Percentiles rank a stretch among this genome's conserved stretches.
These are phyloP conservation scores for Cheirogaleus major DNA, from an alignment of 2,797 vertebrate genomes.

Conservation along the genomic window DNA sequence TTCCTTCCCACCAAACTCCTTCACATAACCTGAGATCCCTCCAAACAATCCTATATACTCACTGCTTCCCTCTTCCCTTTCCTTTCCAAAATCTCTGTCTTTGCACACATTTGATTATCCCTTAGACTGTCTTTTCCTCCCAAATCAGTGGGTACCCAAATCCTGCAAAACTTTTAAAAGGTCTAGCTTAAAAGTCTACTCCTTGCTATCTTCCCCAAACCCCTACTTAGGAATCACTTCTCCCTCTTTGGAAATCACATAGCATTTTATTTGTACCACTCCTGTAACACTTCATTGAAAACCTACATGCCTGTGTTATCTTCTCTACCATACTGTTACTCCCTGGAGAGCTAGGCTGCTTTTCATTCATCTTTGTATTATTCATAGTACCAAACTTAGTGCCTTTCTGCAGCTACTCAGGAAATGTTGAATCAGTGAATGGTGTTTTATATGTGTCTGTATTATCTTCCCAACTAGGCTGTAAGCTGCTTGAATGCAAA, in stretches of 20 bases:
- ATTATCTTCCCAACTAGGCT: background rate
- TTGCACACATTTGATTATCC: background rate
- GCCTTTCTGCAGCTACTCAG: background rate
- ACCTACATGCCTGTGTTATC: background rate
- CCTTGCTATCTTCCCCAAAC: background rate
- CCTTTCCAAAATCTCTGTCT: background rate
- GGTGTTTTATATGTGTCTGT: background rate
- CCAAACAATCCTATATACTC: background rate
- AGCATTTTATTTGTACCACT: background rate
- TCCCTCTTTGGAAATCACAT: background rate
- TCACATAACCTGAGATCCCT: background rate
- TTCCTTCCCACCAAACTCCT: background rate
- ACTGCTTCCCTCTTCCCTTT: background rate
- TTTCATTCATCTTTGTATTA: slow-evolving; percentile 37
- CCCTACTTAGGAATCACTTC: background rate
- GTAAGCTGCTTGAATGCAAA: background rate
- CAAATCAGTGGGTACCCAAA: background rate
- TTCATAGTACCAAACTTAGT: background rate
- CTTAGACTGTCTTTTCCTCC: background rate
- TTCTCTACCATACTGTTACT: background rate
- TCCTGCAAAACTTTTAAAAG: background rate
- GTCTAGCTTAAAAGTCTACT: background rate
- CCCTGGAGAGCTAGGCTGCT: background rate
- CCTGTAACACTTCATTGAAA: background rate
- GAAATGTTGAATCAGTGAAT: background rate